Evolutionary conservation across 2,113 vertebrate species (phyloP), one percentile per base, ranked within the genome.

Genomic region (Acrocephalus kingi): DNA sequence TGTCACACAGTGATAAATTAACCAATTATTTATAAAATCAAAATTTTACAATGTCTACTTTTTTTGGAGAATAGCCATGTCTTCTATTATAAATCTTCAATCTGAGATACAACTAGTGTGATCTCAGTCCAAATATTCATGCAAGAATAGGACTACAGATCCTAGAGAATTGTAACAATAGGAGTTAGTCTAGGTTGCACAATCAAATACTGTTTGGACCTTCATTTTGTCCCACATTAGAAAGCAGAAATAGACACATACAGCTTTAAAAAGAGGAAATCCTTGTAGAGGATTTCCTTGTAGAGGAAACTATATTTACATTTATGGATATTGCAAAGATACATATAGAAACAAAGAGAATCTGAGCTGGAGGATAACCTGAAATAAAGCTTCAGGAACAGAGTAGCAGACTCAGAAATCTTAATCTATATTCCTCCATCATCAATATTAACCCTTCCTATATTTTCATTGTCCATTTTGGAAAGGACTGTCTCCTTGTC

Each of bases 1-100:
- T 91, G 90, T 84, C 75, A 80, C 97, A 97, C 93, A 97, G 87
- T 94, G 93, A 62, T 91, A 97, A 95, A 68, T 49, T 69, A 31
- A 95, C 73, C 77, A 89, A 95, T 95, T 98, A 97, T 96, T 98
- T 98, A 97, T 96, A 97, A 97, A 97, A 96, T 96, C 78, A 91
- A 78, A 74, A 87, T 61, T 96, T 82, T 83, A 30, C 37, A 13
- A 7, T 46, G 7, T 51, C 27, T 35, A 20, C 2, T 11, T 55
- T 58, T 78, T 67, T 21, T n/a, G 9, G 23, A 78, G 20, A 35
- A 52, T 16, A 28, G 16, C 3, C 9, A 27, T 27, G 8, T 56
- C 20, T 84, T 74, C 33, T 15, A 4, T 28, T 69, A 79, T 16
- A 69, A 58, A 69, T 7, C 12, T 63, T 52, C 1, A 2, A 27